phyloP scores from a whole-genome alignment of 2,113 vertebrate genomes.

The Phaetusa simplex region DNA sequence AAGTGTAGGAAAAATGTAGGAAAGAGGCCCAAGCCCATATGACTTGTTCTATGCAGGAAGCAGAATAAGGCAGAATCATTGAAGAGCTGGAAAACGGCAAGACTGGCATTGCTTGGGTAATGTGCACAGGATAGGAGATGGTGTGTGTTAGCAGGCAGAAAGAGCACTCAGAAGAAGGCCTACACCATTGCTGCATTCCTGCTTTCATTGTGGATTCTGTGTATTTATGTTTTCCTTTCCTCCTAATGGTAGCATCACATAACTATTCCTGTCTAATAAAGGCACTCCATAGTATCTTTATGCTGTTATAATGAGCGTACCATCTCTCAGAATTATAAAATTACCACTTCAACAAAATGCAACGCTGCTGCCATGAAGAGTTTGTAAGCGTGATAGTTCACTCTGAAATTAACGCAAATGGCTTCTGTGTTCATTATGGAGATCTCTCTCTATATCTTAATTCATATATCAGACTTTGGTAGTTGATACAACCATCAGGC shows the following conservation, averaged over 20 bases:
- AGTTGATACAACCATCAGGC: conserved; percentile 44
- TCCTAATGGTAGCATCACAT: conserved; percentile 30
- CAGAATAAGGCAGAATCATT: not conserved
- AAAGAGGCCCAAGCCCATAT: not conserved
- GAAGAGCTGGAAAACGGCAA: not conserved
- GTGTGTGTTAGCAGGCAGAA: not conserved
- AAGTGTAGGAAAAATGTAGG: not conserved
- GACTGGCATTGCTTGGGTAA: not conserved
- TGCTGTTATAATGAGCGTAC: conserved; percentile 42
- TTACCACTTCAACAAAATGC: conserved; percentile 65
- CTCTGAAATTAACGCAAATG: conserved; percentile 60
- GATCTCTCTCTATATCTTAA: conserved; percentile 48
- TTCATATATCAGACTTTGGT: conserved; percentile 41
- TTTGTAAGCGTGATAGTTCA: conserved; percentile 54
- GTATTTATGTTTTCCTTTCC: conserved; percentile 58
- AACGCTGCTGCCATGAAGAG: conserved; percentile 46
- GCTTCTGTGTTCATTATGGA: conserved; percentile 64
- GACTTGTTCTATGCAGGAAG: not conserved
- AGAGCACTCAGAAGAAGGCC: not conserved
- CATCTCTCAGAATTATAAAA: conserved; percentile 58
- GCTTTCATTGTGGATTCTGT: not conserved
- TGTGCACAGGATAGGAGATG: not conserved
- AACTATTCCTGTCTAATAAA: conserved; percentile 42
- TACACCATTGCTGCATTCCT: not conserved
- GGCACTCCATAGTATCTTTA: conserved; percentile 22